Conservation (phyloP, 2,797 vertebrate genomes). For the Coregonus suidteri region DNA sequence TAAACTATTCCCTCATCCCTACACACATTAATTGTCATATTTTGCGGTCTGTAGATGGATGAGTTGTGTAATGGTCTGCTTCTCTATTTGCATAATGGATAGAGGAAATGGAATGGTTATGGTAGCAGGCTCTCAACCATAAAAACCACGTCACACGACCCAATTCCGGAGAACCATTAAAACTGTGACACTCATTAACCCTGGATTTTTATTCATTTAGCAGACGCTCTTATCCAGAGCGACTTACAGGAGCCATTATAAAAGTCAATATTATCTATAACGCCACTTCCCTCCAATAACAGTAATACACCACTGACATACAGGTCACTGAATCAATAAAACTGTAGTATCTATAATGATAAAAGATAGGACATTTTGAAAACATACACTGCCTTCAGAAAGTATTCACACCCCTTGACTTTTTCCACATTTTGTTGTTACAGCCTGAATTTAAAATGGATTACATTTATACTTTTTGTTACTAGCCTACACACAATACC, state of each 20-base stretch:
- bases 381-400: background rate
- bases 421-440: too few species aligned
- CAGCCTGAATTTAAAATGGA: too few species aligned
- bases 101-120: conserved; percentile 31
- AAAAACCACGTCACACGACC: conserved; percentile 32
- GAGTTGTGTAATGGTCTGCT: conserved; percentile 57
- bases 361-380: background rate
- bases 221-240: too few species aligned
- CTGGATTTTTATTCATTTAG: background rate
- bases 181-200: conserved; percentile 61
- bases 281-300: conserved; percentile 16
- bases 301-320: background rate
- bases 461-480: too few species aligned
- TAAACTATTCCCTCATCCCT: too few species aligned
- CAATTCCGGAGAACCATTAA: background rate
- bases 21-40: conserved; percentile 47
- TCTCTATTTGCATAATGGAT: conserved; percentile 54
- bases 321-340: conserved; percentile 35
- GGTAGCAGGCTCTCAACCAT: conserved; percentile 46
- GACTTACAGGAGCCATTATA: conserved; percentile 7
- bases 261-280: conserved; percentile 33
- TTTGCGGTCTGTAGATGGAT: conserved; percentile 48
- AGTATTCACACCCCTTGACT: too few species aligned
- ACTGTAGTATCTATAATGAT: conserved; percentile 3
- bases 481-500: too few species aligned